Base-by-base conservation (phyloP, 2,113 vertebrate species). In the Pleuronectes platessa region DNA sequence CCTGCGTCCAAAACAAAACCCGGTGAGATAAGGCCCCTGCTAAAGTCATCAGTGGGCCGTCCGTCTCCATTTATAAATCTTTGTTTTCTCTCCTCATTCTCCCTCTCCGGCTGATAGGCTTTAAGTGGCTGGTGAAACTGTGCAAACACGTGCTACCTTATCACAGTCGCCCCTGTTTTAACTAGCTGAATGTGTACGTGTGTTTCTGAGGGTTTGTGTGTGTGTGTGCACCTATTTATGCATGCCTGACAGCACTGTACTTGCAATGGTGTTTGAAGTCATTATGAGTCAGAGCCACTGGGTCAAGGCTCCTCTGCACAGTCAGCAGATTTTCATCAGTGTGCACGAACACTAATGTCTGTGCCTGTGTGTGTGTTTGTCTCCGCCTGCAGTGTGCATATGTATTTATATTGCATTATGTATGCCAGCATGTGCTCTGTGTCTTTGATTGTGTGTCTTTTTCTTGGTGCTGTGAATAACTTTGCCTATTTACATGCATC, bases 1-100 rank as follows among this genome's bases (percentile, higher is more conserved):
- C 81, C 81, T 86, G 74, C 42, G 56, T 87, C 79, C 84, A 83
- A 87, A 90, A 91, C 86, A 89, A 88, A 88, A 76, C 61, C 61
- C 23, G 17, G 63, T 58, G 68, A 84, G 88, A 91, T 90, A 84
- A 89, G 74, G 13, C 79, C 59, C 9, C 85, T 77, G 87, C 70
- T 72, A 54, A 78, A 90, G 78, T 64, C 81, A 85, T 86, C 71
- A 81, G 67, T 58, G 23, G 9, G 31, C 70, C 75, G 66, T 71
- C 53, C 56, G 31, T 51, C 60, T 61, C 71, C 76, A 18, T 68
- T 21, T 23, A 20, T 62, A 65, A 76, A 63, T 62, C 70, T 77
- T 68, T 80, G 70, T 76, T 81, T 69, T 24, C 72, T 61, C 51
- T 21, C 53, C 24, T 61, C 66, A 20, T 37, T 14, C 76, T 56